Evolutionary conservation across 2,113 vertebrate genomes (phyloP), one percentile per base, ranked within the genome.

Genomic region (Porphyrio hochstetteri): DNA sequence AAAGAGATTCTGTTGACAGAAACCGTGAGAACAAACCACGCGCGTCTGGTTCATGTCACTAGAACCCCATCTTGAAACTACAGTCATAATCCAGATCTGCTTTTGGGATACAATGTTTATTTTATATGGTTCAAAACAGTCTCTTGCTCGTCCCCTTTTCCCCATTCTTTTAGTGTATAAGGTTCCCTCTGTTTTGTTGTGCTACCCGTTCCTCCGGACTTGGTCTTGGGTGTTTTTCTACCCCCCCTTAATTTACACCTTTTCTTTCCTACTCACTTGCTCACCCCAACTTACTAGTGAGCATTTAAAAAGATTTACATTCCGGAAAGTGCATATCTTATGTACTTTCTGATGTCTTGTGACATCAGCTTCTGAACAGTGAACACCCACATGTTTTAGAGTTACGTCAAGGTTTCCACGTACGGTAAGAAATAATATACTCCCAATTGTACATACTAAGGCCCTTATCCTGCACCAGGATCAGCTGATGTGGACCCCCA

Each of bases 261-360:
- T 84, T 75, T 55, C 8, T 67, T 68, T 18, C 71, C 42, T 55
- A 7, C 36, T 92, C 63, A 33, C 44, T 65, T 46, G 40, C 69
- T 92, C 70, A 55, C 68, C 90, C 86, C 70, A 9, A 53, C 1
- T 38, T 93, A 92, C 96, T 90, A 97, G 91, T 65, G 98, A 95
- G 68, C 68, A 36, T 96, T 97, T 97, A 25, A 92, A 80, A 95
- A 90, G 38, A 93, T 86, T 92, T 95, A 97, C 98, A 98, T 98
- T 98, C 97, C 96, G 94, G 53, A 94, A 96, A 84, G 84, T 90
- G 55, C 56, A 16, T 91, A 88, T 97, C 86, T 92, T 68, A 68
- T 69, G 91, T 95, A 36, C 82, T 96, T 97, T 94, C 97, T 96
- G 88, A 91, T 95, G 97, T 95, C 93, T 89, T 31, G 3, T 0